These are phyloP conservation scores for Egretta garzetta DNA, from an alignment of 2,113 vertebrate species.

Conservation along the genomic window DNA sequence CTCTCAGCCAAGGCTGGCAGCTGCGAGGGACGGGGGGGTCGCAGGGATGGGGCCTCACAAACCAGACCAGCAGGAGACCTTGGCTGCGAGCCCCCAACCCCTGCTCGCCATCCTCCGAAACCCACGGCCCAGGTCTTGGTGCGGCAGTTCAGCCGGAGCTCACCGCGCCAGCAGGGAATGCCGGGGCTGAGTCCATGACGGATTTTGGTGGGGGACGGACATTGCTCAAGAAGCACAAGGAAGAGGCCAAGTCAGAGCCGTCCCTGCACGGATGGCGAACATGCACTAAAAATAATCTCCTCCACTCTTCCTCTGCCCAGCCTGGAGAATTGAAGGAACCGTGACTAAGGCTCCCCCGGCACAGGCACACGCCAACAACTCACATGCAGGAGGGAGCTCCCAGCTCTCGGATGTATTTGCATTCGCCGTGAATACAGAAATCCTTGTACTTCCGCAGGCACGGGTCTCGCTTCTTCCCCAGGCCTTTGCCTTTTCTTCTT, in stretches of 20 bases:
- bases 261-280: background rate
- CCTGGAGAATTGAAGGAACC: slow-evolving; percentile 63
- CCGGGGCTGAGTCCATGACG: rapidly evolving
- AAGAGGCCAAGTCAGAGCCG: background rate
- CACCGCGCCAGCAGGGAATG: rapidly evolving
- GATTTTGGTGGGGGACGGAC: background rate
- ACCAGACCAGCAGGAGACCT: background rate
- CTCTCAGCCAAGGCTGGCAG: background rate
- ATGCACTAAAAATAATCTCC: slow-evolving; percentile 73
- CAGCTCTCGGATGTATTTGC: slow-evolving; percentile 85
- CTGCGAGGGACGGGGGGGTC: rapidly evolving
- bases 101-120: background rate
- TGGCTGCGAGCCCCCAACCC: background rate
- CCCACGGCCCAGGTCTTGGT: rapidly evolving
- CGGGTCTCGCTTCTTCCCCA: slow-evolving; percentile 92
- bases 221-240: background rate
- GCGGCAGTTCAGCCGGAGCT: background rate
- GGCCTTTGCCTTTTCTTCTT: slow-evolving; percentile 86
- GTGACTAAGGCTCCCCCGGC: background rate
- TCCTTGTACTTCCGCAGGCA: slow-evolving; percentile 92
- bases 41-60: background rate
- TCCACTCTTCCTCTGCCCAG: slow-evolving; percentile 48
- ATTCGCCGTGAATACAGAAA: slow-evolving; percentile 95
- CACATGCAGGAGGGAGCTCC: slow-evolving; percentile 87
- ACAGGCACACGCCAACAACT: slow-evolving; percentile 67